A percentile compares a stretch with the other conserved stretches of the same genome.
These are phyloP conservation scores for Aricia agestis DNA, from an alignment of 1,140 invertebrate genomes.

Conservation along the genomic window DNA sequence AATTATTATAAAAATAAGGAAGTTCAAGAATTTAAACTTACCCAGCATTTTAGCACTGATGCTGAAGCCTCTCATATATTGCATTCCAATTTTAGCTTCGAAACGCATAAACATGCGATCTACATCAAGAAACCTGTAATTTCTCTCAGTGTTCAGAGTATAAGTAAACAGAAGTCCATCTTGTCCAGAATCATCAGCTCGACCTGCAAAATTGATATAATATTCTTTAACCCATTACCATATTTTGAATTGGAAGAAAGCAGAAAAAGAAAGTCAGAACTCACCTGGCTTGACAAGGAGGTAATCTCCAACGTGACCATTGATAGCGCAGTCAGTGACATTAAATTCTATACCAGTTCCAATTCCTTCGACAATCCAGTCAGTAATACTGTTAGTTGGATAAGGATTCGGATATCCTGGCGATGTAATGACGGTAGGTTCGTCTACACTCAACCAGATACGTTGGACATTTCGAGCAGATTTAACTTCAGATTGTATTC, in stretches of 20 bases:
- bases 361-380: constrained; percentile 57
- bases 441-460: constrained; percentile 33
- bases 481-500: constrained; percentile 12
- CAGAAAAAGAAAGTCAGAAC: not conserved
- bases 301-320: constrained; percentile 48
- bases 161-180: constrained; percentile 53
- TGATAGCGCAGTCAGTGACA: constrained; percentile 50
- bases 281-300: constrained; percentile 59
- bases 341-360: constrained; percentile 63
- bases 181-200: constrained; percentile 36
- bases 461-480: constrained; percentile 15
- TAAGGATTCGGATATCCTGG: constrained; percentile 48
- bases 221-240: no score
- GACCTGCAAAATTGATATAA: constrained; percentile 36
- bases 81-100: constrained; percentile 35
- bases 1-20: no score
- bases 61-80: constrained; percentile 41
- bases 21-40: constrained; percentile 31
- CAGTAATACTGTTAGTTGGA: constrained; percentile 44
- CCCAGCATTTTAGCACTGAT: constrained; percentile 51
- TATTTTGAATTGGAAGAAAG: no score
- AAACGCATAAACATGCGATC: constrained; percentile 56
- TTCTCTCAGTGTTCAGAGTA: constrained; percentile 34
- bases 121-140: constrained; percentile 50
- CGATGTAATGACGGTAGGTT: constrained; percentile 42